phyloP scores from a whole-genome alignment of 2,113 vertebrate species.

The Nothobranchius kuhntae region DNA sequence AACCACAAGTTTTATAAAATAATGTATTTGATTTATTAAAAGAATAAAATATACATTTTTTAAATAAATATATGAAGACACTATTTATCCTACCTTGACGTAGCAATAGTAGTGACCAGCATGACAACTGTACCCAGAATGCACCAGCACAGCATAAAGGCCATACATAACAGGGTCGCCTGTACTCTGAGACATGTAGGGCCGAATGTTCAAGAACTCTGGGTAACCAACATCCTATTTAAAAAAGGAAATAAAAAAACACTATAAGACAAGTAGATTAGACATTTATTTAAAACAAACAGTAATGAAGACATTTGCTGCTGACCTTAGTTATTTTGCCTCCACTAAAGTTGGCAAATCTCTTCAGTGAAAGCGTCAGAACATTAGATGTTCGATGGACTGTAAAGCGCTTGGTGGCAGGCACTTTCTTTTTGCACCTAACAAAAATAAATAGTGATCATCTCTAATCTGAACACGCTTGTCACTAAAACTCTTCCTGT shows the following conservation, averaged over 20 bases:
- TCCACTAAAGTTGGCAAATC: conserved; percentile 90
- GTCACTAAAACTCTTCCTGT: background rate
- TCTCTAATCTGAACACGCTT: conserved; percentile 1
- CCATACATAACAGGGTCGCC: conserved; percentile 87
- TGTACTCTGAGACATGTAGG: conserved; percentile 90
- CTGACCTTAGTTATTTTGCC: conserved; percentile 95
- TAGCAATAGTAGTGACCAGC: conserved; percentile 97
- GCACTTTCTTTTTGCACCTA: conserved; percentile 95
- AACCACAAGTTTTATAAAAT: background rate
- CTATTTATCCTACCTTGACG: conserved; percentile 83
- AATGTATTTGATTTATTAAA: background rate
- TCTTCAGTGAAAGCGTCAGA: conserved; percentile 91
- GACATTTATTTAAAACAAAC: background rate
- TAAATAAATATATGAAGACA: background rate
- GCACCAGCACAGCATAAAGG: conserved; percentile 94
- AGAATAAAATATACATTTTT: too few species aligned
- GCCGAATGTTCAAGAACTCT: conserved; percentile 90
- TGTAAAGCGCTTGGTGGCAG: conserved; percentile 91
- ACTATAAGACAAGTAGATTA: background rate
- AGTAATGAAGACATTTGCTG: background rate
- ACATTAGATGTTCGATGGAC: conserved; percentile 90
- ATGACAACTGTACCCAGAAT: conserved; percentile 94
- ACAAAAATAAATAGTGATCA: background rate
- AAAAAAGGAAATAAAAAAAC: background rate
- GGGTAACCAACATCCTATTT: conserved; percentile 91